Evolutionary conservation across 2,113 vertebrate species (phyloP).

Genomic region (Terrapene triunguis): DNA sequence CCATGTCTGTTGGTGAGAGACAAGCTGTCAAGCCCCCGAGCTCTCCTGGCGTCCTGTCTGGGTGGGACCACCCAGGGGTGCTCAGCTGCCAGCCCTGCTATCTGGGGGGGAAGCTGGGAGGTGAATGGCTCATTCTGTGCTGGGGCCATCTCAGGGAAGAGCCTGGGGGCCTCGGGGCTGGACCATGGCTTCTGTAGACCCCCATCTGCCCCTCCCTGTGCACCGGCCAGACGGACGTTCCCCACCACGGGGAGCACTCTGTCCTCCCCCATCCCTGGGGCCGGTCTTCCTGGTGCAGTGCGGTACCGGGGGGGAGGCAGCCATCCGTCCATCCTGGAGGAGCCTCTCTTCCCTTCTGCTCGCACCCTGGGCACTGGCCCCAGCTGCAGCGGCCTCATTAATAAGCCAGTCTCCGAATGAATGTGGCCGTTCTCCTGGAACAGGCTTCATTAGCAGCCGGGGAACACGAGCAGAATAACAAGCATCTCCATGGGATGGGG

Average conservation of each 20-base stretch:
- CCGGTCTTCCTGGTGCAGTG: background rate
- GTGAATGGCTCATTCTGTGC: background rate
- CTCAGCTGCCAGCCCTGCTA: too few species aligned
- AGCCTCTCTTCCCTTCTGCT: accelerated
- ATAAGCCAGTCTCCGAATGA: background rate
- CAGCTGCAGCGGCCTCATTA: slow-evolving; percentile 66
- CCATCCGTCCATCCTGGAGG: accelerated
- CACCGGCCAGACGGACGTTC: background rate
- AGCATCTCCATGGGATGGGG: background rate
- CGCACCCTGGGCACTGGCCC: slow-evolving; percentile 30
- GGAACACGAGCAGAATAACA: slow-evolving; percentile 67
- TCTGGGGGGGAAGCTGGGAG: too few species aligned
- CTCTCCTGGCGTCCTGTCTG: background rate
- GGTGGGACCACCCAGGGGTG: too few species aligned
- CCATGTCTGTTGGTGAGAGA: too few species aligned
- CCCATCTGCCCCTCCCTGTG: background rate
- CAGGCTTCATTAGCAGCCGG: background rate
- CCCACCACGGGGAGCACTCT: background rate
- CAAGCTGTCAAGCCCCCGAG: background rate
- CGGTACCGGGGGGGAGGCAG: background rate
- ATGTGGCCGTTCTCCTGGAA: slow-evolving; percentile 70
- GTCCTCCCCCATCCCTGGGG: background rate
- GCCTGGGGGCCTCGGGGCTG: too few species aligned
- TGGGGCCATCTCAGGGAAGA: background rate
- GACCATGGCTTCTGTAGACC: background rate